phyloP scores from a whole-genome alignment of 2,797 vertebrate genomes.

The Premnoplex brunnescens region DNA sequence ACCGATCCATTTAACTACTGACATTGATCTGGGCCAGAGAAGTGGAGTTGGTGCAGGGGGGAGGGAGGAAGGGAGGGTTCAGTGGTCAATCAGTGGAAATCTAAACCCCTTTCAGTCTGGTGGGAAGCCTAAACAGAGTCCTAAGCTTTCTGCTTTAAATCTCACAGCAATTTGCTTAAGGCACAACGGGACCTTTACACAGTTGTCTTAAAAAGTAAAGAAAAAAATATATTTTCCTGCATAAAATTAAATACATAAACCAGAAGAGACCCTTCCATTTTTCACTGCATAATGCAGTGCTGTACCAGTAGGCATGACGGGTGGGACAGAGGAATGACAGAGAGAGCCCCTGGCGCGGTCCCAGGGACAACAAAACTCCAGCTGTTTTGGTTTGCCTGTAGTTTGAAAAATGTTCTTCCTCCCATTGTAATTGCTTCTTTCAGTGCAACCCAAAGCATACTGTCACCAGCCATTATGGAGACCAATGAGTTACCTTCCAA shows the following conservation, averaged over 20 bases:
- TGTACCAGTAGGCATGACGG: rapidly evolving
- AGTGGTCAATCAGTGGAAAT: constrained; percentile 66
- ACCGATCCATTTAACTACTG: constrained; percentile 75
- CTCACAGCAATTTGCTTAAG: neutral
- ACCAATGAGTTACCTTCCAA: neutral
- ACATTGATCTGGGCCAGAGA: constrained; percentile 71
- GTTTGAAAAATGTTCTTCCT: neutral
- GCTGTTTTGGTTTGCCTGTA: neutral
- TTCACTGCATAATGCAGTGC: neutral
- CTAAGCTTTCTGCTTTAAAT: constrained; percentile 21
- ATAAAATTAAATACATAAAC: neutral
- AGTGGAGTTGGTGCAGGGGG: neutral
- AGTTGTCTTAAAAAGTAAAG: neutral
- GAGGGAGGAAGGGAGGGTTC: neutral
- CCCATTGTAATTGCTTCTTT: neutral
- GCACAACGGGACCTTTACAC: neutral
- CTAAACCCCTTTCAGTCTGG: constrained; percentile 40
- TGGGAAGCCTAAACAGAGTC: constrained; percentile 45
- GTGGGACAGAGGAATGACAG: neutral
- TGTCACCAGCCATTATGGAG: neutral
- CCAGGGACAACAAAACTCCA: neutral
- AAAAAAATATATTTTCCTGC: neutral
- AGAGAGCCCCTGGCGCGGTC: neutral
- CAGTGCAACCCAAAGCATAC: neutral
- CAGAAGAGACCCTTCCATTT: neutral